phyloP scores from a whole-genome alignment of 2,113 vertebrate genomes.

The Equus przewalskii region DNA sequence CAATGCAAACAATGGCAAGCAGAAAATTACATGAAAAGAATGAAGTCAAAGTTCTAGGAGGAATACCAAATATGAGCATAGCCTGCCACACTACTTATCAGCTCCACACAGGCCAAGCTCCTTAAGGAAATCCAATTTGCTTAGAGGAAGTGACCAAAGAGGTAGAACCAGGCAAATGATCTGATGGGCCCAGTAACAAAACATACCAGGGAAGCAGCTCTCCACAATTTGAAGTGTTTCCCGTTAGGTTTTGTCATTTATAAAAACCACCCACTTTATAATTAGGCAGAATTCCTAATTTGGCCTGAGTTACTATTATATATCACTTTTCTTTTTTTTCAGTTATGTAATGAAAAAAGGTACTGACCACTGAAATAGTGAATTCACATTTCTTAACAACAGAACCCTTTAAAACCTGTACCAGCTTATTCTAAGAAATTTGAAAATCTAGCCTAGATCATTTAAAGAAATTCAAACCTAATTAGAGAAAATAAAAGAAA shows the following conservation, averaged over 20 bases:
- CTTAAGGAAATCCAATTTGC: conserved; percentile 71
- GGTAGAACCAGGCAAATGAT: conserved; percentile 56
- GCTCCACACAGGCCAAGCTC: conserved; percentile 58
- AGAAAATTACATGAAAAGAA: conserved; percentile 72
- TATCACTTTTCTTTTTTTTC: background rate
- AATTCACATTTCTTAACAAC: background rate
- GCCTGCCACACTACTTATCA: conserved; percentile 51
- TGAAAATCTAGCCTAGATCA: background rate
- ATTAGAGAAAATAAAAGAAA: background rate
- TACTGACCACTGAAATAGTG: background rate
- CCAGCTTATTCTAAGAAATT: background rate
- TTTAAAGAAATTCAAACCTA: background rate
- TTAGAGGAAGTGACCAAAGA: conserved; percentile 69
- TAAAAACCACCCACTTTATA: conserved; percentile 24
- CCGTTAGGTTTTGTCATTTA: background rate
- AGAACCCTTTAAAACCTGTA: background rate
- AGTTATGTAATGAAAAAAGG: background rate
- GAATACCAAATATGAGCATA: background rate
- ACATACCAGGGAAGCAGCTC: background rate
- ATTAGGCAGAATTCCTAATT: background rate
- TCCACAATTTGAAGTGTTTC: conserved; percentile 30
- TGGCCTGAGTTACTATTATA: background rate
- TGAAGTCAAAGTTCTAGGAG: conserved; percentile 52
- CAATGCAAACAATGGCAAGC: conserved; percentile 33
- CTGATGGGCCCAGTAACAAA: background rate